Base-by-base conservation (phyloP, 1,140 invertebrate genomes). In the Drosophila ercepeae region DNA sequence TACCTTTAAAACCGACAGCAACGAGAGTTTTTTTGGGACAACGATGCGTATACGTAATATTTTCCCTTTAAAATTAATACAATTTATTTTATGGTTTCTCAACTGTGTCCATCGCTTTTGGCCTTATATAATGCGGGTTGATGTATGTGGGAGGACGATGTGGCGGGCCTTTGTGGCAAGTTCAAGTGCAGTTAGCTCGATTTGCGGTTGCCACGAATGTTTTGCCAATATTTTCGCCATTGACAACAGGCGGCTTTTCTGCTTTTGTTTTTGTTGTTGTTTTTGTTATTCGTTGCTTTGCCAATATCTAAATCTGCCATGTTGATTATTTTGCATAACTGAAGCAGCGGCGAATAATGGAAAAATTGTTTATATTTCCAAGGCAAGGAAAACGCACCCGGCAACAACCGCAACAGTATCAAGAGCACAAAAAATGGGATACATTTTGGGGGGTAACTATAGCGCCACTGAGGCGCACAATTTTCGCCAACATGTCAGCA, bases 191-290 rank as follows among this genome's bases (percentile, higher is more conserved):
- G 59, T 70, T 60, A 54, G 59, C 48, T 63, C 34, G 36, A 50
- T 45, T 78, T 83, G 69, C 23, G 69, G 75, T 82, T 81, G 55
- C 58, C 39, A 61, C 42, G 60, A 86, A 88, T 88, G 81, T 86
- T 88, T 86, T 88, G 82, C 82, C 82, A 86, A 86, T 86, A 86
- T 54, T 88, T 86, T 86, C 52, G 77, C 76, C 72, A 84, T 81
- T 84, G 67, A 70, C 72, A 76, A 86, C 83, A 76, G 36, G 51
- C 58, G 42, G 48, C 36, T 44, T 70, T 42, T 39, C 59, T 23
- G 9, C 18, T 50, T 55, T 39, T 32, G 65, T 25, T 39, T 23
- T 11, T 45, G 18, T 18, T 69, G 13, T 52, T 77, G 32, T 51
- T 59, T 44, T 67, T 53, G 51, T 74, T 57, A 46, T 55, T 74